Base-by-base conservation (phyloP, 2,888 invertebrate genomes). In the Amphipyra tragopoginis region DNA sequence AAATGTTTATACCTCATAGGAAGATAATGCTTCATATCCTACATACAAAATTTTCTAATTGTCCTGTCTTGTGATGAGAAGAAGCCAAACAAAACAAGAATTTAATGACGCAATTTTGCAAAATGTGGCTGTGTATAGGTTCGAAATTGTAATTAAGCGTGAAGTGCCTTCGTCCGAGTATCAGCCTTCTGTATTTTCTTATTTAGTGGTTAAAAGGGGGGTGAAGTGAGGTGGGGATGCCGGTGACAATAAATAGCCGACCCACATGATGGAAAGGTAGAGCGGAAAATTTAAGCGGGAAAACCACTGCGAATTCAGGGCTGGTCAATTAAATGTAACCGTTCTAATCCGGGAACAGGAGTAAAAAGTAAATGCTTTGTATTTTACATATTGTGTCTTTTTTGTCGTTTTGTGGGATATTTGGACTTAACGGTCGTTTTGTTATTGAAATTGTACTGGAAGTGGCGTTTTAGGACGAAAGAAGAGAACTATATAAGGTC, bases 231-330 rank as follows among this genome's bases (percentile, higher is more conserved):
- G 43, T 29, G 54, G 70, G 38, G 36, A n/a, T n/a, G 40, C 60
- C 47, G 53, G 72, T 71, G 61, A 71, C 53, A 61, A 59, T 76
- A 76, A 81, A 79, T 82, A 81, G 71, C 64, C 75, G 65, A 72
- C 80, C 77, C 80, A 79, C 75, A 76, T 72, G 73, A 72, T 62
- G 70, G 77, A 67, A 80, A 80, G 73, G 75, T 80, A 72, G 75
- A 77, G 77, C 65, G 85, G 85, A 85, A 86, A 87, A 83, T 80
- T 86, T 84, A 71, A 68, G 61, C 64, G 63, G 57, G 63, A 70
- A 21, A 79, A 72, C 71, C 69, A 71, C 64, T 45, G 63, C 56
- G 39, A 33, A 39, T 61, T 54, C 66, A 80, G 79, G 79, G 78
- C 48, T 77, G 77, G 57, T 51, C 72, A 71, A 71, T 66, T 67